Percentiles rank a stretch among this genome's conserved stretches.
Evolutionary conservation across 2,113 vertebrate species (phyloP).

Genomic region (Pleuronectes platessa): DNA sequence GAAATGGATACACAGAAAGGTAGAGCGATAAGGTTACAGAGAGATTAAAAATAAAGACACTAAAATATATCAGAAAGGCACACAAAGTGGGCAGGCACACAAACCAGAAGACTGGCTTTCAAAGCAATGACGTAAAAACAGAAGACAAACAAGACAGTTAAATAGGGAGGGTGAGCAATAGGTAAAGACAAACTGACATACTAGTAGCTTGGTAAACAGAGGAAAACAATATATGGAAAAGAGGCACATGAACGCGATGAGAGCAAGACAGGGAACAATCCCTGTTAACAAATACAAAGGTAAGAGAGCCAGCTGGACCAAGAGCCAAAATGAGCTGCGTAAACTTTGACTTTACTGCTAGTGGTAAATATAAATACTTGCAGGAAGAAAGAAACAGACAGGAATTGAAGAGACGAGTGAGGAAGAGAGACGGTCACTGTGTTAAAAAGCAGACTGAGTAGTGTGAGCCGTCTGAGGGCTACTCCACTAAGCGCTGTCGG

Average conservation of each 20-base stretch:
- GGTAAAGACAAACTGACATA: background rate
- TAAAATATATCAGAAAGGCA: constrained; percentile 13
- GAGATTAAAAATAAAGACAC: constrained; percentile 14
- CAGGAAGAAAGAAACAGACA: background rate
- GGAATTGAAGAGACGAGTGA: background rate
- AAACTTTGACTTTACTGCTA: background rate
- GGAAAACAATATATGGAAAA: background rate
- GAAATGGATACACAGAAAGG: background rate
- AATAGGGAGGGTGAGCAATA: constrained; percentile 5
- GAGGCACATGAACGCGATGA: no score
- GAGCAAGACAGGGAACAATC: background rate
- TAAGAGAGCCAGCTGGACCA: background rate
- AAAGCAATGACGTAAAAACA: constrained; percentile 22
- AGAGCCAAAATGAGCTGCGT: background rate
- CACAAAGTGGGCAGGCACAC: background rate
- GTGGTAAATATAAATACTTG: background rate
- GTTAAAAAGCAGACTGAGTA: constrained; percentile 30
- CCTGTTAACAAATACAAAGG: background rate
- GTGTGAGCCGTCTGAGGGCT: constrained; percentile 50
- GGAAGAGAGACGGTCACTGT: background rate
- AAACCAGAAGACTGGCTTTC: constrained; percentile 11
- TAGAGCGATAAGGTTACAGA: background rate
- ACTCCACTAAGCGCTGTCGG: constrained; percentile 55
- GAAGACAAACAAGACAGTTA: background rate
- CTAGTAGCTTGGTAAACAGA: background rate